Evolutionary conservation across 2,113 vertebrate genomes (phyloP), one percentile per base, ranked within the genome.

Genomic region (Gymnogyps californianus): DNA sequence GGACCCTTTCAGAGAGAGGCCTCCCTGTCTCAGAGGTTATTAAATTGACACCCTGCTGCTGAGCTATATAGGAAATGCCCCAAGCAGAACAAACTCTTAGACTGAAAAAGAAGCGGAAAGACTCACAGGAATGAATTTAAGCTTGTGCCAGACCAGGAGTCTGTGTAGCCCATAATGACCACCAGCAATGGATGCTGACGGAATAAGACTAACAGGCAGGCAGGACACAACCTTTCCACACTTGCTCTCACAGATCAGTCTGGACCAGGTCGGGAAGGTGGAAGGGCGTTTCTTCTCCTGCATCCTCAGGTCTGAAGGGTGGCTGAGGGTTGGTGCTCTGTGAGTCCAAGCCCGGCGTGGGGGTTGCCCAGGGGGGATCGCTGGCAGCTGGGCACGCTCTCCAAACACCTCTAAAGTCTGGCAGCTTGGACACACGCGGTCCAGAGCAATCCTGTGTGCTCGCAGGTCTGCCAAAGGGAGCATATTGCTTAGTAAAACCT

Each of bases 351-450:
- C 13, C 57, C 51, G n/a, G 26, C 4, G 0, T 5, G 34, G 47
- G 7, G 17, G 31, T 11, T 25, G 28, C 28, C 40, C 1, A 2
- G 12, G 38, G 36, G 36, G 51, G 2, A 6, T 29, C 1, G 0
- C 55, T 5, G 49, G 79, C 32, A 55, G 22, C 34, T 10, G 26
- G 42, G 6, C 31, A 17, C 1, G 0, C 20, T 49, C 52, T 26
- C 11, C 83, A 13, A 13, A 9, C 54, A 5, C 13, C n/a, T 7
- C 32, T 5, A 3, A 31, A 17, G 2, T 4, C 24, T 17, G 34
- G 2, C 36, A 12, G 29, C 24, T 46, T 14, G 61, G 66, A 10
- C 1, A 0, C 1, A 0, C 0, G 1, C 0, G 6, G 4, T 1
- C 8, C 11, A 2, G 40, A 72, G 46, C 31, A 2, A 4, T 1